A percentile compares a stretch with the other conserved stretches of the same genome.
phyloP scores from a whole-genome alignment of 2,797 vertebrate genomes.

The Antennarius maculatus region DNA sequence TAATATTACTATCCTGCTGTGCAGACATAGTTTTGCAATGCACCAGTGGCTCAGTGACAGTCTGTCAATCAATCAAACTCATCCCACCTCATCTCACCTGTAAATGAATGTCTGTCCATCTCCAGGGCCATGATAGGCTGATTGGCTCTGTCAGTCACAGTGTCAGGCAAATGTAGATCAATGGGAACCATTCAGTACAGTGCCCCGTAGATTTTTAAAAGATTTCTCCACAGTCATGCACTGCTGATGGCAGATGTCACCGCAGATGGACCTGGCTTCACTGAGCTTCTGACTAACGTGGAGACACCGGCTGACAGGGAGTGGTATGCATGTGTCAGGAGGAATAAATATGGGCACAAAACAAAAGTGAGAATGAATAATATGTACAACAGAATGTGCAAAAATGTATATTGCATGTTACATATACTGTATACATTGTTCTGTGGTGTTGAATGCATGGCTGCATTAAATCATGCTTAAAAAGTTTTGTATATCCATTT shows the following conservation, averaged over 20 bases:
- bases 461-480: constrained; percentile 32
- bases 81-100: constrained; percentile 72
- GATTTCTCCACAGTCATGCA: constrained; percentile 75
- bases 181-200: constrained; percentile 66
- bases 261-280: constrained; percentile 66
- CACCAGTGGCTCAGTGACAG: constrained; percentile 75
- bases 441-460: constrained; percentile 2
- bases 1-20: constrained; percentile 55
- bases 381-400: not conserved
- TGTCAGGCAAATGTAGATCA: constrained; percentile 78
- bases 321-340: constrained; percentile 32
- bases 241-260: constrained; percentile 77
- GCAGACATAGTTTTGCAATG: constrained; percentile 64
- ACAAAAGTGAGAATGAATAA: not conserved
- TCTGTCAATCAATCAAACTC: constrained; percentile 74
- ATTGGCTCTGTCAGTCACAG: constrained; percentile 79
- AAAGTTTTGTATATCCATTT: constrained; percentile 35
- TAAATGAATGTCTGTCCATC: constrained; percentile 77
- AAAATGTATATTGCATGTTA: constrained; percentile 3
- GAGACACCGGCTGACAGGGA: constrained; percentile 29
- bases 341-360: constrained; percentile 57
- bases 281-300: constrained; percentile 63
- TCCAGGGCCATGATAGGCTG: constrained; percentile 77
- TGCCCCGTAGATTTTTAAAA: constrained; percentile 59
- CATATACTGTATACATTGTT: constrained; percentile 5